Base-by-base conservation (phyloP, 37 sponge, comb jelly and placozoan genomes). In the Halichondria panicea region DNA sequence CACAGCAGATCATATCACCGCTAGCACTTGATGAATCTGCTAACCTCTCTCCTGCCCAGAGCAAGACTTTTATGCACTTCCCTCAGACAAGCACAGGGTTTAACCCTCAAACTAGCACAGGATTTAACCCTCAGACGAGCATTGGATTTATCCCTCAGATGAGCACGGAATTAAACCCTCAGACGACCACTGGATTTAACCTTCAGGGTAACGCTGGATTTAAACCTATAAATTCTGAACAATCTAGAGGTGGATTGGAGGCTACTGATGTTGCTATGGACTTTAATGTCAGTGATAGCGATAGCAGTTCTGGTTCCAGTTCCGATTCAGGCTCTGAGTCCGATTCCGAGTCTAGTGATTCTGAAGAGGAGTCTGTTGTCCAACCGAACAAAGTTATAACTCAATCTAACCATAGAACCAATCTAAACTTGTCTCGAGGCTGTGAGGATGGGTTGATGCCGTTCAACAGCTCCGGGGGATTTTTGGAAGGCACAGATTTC, bases 291-390 rank as follows among this genome's bases (percentile, higher is more conserved):
- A 43, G 48, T 22, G 68, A 68, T 33, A 65, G 38, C 38, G 65
- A 63, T 32, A 65, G 43, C 48, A 35, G 39, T 15, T 81, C 81
- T 3, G 64, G 68, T 15, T 67, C 74, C 37, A 68, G 74, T n/a
- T 84, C 78, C 19, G 64, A 71, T 28, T 78, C 79, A 28, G 72
- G 67, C 13, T 60, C 53, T 22, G 62, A 71, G 11, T 85, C 85
- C 5, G 72, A 61, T 60, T 60, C 64, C 22, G 79, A 71, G 32
- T 46, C 63, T 28, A 70, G 66, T 24, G 84, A 83, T 58, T 40
- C 68, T 24, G 76, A 75, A 3, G 60, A 22, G 35, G 37, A 36
- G 38, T 22, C 31, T 64, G 65, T 4, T 34, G 35, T 36, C 18
- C 37, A 32, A 33, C 50, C 50, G 50, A 13, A 13, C 50, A 13